Conservation (phyloP, 1,140 invertebrate species). For the Drosophila teissieri region DNA sequence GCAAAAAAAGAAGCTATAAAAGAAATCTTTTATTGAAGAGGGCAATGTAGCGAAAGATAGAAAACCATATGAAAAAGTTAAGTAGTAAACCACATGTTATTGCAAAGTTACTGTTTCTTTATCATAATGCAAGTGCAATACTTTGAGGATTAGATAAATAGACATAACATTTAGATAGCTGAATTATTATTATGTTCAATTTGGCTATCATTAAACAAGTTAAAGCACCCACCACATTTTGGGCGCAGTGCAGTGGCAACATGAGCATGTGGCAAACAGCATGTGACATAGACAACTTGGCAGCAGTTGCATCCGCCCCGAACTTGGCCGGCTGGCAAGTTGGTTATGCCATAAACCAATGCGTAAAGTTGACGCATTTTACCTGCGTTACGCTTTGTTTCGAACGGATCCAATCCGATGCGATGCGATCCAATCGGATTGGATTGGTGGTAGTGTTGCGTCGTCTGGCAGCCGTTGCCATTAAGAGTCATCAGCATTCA, state of each 20-base stretch:
- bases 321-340: slow-evolving; percentile 59
- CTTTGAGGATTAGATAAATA: too few species aligned
- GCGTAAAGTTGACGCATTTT: slow-evolving; percentile 54
- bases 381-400: slow-evolving; percentile 33
- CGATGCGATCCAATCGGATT: background rate
- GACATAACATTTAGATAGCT: too few species aligned
- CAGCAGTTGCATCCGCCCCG: slow-evolving; percentile 63
- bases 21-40: too few species aligned
- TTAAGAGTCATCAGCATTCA: slow-evolving; percentile 81
- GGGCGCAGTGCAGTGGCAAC: slow-evolving; percentile 1
- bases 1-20: background rate
- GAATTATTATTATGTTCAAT: background rate
- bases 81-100: too few species aligned
- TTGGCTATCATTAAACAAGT: too few species aligned
- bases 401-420: background rate
- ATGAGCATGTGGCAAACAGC: slow-evolving; percentile 47
- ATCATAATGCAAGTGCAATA: too few species aligned
- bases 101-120: too few species aligned
- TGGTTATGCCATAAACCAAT: slow-evolving; percentile 76
- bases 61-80: too few species aligned
- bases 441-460: slow-evolving; percentile 49
- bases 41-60: too few species aligned
- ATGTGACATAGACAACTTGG: slow-evolving; percentile 76
- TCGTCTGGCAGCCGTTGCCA: slow-evolving; percentile 43
- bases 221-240: background rate